Evolutionary conservation across 2,797 vertebrate species (phyloP).

Genomic region (Eremophila alpestris): DNA sequence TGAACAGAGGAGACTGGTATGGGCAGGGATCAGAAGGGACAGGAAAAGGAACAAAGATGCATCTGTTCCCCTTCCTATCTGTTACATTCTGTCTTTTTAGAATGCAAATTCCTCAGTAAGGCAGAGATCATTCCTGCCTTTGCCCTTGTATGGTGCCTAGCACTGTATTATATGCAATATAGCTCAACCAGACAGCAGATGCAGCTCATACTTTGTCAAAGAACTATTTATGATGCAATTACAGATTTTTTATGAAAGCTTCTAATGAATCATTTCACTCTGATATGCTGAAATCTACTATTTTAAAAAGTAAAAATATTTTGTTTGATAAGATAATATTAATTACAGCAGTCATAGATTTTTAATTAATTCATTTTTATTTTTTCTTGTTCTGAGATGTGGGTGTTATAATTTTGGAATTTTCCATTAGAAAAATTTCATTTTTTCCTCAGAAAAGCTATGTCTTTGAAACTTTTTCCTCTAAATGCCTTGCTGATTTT

Average conservation of each 20-base stretch:
- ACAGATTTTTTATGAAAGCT: not conserved
- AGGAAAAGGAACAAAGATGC: not conserved
- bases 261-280: not conserved
- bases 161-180: not conserved
- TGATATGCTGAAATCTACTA: not conserved
- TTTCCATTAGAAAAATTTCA: not conserved
- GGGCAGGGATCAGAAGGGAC: not conserved
- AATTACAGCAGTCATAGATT: not conserved
- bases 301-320: not conserved
- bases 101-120: constrained; percentile 5
- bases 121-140: not conserved
- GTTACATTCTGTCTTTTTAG: not conserved
- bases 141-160: not conserved
- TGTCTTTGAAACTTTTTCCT: not conserved
- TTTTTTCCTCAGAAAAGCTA: not conserved
- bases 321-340: not conserved
- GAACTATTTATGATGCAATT: not conserved
- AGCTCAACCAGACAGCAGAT: not conserved
- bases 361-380: not conserved
- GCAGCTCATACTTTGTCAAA: not conserved
- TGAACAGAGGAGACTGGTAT: not conserved
- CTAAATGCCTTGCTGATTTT: not conserved
- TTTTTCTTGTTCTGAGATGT: not conserved
- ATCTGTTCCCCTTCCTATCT: not conserved
- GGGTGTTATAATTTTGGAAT: not conserved